Conservation (phyloP, 1,140 invertebrate species). For the Diorhabda sublineata region DNA sequence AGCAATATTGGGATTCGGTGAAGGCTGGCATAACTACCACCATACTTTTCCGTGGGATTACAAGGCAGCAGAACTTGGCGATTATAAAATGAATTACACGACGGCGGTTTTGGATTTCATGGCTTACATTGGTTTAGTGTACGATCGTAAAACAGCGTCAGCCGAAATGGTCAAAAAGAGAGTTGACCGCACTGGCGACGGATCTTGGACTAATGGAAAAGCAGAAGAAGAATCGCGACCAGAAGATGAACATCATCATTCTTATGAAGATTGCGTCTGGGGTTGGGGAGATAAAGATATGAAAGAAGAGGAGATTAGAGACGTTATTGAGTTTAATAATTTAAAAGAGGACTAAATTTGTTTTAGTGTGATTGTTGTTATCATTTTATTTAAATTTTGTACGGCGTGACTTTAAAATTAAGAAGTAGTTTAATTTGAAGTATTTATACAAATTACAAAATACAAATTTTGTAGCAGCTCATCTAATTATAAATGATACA, state of each 20-base stretch:
- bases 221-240: constrained; percentile 47
- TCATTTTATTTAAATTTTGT: neutral
- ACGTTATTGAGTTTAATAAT: constrained; percentile 29
- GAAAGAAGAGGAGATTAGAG: constrained; percentile 36
- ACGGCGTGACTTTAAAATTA: no score
- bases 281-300: constrained; percentile 55
- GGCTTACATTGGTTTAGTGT: constrained; percentile 59
- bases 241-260: constrained; percentile 35
- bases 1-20: constrained; percentile 54
- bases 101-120: constrained; percentile 53
- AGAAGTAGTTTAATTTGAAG: no score
- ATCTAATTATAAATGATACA: no score
- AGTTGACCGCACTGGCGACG: constrained; percentile 74
- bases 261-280: constrained; percentile 42
- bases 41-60: constrained; percentile 63
- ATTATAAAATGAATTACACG: constrained; percentile 50
- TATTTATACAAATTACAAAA: no score
- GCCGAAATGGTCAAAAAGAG: constrained; percentile 57
- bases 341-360: constrained; percentile 18
- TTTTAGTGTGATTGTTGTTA: neutral
- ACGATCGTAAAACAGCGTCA: constrained; percentile 57
- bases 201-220: constrained; percentile 45
- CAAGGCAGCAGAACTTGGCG: constrained; percentile 60
- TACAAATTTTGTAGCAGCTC: no score
- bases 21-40: constrained; percentile 67